Base-by-base conservation (phyloP, 1,140 invertebrate species). In the Linepithema humile region DNA sequence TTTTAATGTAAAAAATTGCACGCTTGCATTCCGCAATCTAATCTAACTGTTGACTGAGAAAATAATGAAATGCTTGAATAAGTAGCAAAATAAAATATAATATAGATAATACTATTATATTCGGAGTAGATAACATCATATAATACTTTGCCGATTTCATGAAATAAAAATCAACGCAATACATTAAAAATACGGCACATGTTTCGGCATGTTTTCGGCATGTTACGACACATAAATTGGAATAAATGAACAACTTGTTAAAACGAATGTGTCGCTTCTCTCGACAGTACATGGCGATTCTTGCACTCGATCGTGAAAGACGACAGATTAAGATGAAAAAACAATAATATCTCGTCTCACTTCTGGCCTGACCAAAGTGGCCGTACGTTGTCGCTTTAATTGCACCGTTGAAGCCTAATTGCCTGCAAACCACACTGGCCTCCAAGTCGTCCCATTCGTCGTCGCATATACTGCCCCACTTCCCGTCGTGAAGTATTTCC, bases 401-500 rank as follows among this genome's bases (percentile, higher is more conserved):
- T 82, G 95, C 94, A 40, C 93, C 93, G 43, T 95, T 95, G 87
- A 96, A 98, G 6, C 97, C 97, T 55, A 98, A 93, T 91, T 97
- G 96, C 65, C 95, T 95, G 93, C 98, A 99, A 10, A 98, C 96
- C 3, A 99, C 97, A 35, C 94, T 94, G 0, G 97, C 98, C 84
- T 99, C 98, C 3, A 95, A 92, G 23, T 96, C 92, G 91, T 98
- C 98, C 97, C 98, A 99, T 91, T 98, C 98, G 91, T 99, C 98
- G 91, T 99, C 98, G 91, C 98, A 99, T 9, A 99, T 95, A 12
- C 97, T 96, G 17, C 98, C 98, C 98, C 98, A 99, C 82, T 96
- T 95, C 5, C 96, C 97, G 72, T 97, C 95, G 92, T 98, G 97
- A 83, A 96, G 96, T 48, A 99, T 97, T 93, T 99, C 97, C 9